Evolutionary conservation across 2,113 vertebrate species (phyloP), one percentile per base, ranked within the genome.

Genomic region (Tringa solitaria): DNA sequence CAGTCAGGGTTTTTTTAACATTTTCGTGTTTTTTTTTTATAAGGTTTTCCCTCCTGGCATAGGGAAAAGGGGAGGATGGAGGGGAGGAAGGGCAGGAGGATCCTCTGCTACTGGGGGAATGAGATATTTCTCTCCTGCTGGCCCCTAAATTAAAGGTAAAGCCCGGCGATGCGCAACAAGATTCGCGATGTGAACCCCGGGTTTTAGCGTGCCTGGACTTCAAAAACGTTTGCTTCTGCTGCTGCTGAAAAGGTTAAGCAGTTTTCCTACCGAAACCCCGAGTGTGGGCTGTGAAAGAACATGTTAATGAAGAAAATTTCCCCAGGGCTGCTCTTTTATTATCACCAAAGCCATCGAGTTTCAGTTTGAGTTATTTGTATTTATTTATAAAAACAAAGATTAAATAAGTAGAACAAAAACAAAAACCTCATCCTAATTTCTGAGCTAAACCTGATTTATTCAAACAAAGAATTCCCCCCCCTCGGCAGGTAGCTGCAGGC

Each of bases 331-430:
- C 98, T 98, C 98, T 98, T 99, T 98, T 98, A 99, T 99, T 99
- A 99, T 99, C 99, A 98, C 98, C 99, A 98, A 99, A 99, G 99
- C 98, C 98, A 99, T 99, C 99, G 97, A 98, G 99, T 99, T 99
- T 99, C 99, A 99, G 96, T 99, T 99, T 99, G 99, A 99, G 98
- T 99, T 98, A 98, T 99, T 98, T 99, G 98, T 98, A 99, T 99
- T 99, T 99, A 99, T 99, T 99, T 99, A 99, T 99, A 99, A 98
- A 99, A 99, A 99, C 99, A 99, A 99, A 98, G 98, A 98, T 99
- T 98, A 98, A 98, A 98, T 98, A 98, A 98, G 98, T 98, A 98
- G 96, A 98, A 96, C 97, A 59, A 95, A 97, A 98, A 96, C 85
- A 98, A 97, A 97, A 97, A 94, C 96, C 93, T 97, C 97, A 98